A percentile compares a stretch with the other conserved stretches of the same genome.
phyloP scores from a whole-genome alignment of 2,113 vertebrate genomes.

The Salvelinus sp. region DNA sequence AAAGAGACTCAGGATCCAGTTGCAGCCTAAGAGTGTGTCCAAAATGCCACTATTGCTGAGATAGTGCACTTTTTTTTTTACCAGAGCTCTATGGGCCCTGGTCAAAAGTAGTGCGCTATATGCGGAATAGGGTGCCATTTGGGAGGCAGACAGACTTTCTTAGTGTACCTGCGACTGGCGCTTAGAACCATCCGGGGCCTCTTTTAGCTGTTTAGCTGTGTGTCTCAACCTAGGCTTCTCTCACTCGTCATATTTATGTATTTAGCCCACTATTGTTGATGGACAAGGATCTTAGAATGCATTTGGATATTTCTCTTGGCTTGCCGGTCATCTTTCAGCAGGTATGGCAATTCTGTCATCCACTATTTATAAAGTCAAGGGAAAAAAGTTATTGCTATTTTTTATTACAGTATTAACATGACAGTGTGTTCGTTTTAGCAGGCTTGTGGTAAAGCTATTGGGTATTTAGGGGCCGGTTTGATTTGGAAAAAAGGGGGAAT shows the following conservation, averaged over 20 bases:
- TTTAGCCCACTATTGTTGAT: constrained; percentile 25
- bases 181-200: constrained; percentile 14
- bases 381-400: constrained; percentile 40
- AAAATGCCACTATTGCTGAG: too few species aligned
- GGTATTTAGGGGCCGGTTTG: constrained; percentile 42
- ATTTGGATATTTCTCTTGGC: constrained; percentile 60
- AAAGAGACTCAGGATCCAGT: constrained; percentile 38
- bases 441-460: constrained; percentile 42
- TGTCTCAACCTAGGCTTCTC: constrained; percentile 14
- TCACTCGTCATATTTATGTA: constrained; percentile 12
- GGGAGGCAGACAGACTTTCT: constrained; percentile 7
- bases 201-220: constrained; percentile 23
- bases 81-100: too few species aligned
- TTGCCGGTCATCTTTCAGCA: constrained; percentile 31
- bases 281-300: constrained; percentile 48
- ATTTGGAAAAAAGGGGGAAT: constrained; percentile 17
- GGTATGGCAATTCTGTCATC: constrained; percentile 53
- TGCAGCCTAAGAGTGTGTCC: constrained; percentile 25
- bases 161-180: not conserved
- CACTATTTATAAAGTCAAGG: constrained; percentile 6
- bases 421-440: constrained; percentile 37
- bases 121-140: not conserved
- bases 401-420: constrained; percentile 30
- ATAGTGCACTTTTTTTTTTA: too few species aligned
- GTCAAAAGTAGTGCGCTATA: too few species aligned